phyloP scores from a whole-genome alignment of 2,797 vertebrate species.

The Parauchenoglanis punctatus region DNA sequence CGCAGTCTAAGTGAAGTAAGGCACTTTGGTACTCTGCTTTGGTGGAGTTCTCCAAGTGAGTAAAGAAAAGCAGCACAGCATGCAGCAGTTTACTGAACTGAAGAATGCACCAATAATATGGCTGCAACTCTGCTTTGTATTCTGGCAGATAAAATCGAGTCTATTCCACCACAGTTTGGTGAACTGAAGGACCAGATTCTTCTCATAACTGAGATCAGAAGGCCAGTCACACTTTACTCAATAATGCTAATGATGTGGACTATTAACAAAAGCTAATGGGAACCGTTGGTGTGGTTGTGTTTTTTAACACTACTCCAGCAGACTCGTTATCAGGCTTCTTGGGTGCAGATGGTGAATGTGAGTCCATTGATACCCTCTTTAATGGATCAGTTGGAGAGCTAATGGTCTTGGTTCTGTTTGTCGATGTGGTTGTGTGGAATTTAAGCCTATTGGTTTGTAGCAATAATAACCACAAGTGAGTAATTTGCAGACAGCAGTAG shows the following conservation, averaged over 20 bases:
- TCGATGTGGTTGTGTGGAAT: slow-evolving; percentile 36
- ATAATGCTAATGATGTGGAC: not conserved
- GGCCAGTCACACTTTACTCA: not conserved
- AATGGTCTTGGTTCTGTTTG: slow-evolving; percentile 41
- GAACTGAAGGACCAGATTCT: not conserved
- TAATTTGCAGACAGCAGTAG: slow-evolving; percentile 33
- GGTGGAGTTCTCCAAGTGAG: not conserved
- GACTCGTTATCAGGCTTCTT: not conserved
- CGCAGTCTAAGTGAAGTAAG: not conserved
- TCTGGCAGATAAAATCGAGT: not conserved
- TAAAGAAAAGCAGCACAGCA: not conserved
- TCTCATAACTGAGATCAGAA: not conserved
- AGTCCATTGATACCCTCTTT: not conserved
- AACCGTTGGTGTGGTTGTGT: not conserved
- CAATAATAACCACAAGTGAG: slow-evolving; percentile 6
- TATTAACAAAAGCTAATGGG: not conserved
- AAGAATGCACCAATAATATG: not conserved
- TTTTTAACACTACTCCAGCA: not conserved
- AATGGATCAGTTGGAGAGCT: slow-evolving; percentile 23
- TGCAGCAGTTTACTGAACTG: slow-evolving; percentile 7
- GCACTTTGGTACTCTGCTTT: not conserved
- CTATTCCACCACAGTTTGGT: not conserved
- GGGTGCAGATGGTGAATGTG: not conserved
- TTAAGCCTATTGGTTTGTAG: slow-evolving; percentile 23
- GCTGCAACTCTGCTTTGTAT: not conserved